phyloP scores from a whole-genome alignment of 2,797 vertebrate genomes.

The Alfaro cultratus region DNA sequence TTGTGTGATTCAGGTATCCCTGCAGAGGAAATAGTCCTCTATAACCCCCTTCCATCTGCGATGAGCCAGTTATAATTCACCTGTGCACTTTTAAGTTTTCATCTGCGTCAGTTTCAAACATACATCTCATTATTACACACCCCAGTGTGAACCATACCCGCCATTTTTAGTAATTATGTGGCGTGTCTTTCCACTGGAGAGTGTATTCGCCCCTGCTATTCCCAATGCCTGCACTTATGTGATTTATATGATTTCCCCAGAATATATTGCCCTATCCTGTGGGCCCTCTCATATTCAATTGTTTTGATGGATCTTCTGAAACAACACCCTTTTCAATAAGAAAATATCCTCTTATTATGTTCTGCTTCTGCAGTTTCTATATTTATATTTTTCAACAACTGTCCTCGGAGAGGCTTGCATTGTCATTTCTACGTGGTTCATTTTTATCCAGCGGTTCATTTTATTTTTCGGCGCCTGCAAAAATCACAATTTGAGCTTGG shows the following conservation, averaged over 20 bases:
- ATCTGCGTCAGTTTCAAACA: constrained; percentile 18
- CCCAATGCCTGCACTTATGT: constrained; percentile 54
- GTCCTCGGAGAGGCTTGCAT: constrained; percentile 46
- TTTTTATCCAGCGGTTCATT: constrained; percentile 40
- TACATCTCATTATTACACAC: constrained; percentile 47
- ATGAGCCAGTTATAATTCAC: constrained; percentile 61
- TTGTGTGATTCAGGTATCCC: constrained; percentile 34
- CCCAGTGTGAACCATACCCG: constrained; percentile 13
- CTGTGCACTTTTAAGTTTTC: constrained; percentile 26
- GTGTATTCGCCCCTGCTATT: constrained; percentile 32
- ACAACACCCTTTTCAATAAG: constrained; percentile 68
- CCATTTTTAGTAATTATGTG: constrained; percentile 62
- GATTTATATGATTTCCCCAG: constrained; percentile 73
- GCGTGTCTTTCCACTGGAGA: constrained; percentile 42
- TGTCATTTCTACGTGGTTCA: constrained; percentile 56
- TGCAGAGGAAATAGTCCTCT: constrained; percentile 70
- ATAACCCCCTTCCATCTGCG: constrained; percentile 69
- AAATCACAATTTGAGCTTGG: constrained; percentile 30
- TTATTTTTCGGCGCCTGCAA: constrained; percentile 45
- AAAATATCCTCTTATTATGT: constrained; percentile 67
- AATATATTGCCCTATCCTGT: constrained; percentile 53
- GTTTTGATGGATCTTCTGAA: constrained; percentile 75
- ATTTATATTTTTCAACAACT: constrained; percentile 65
- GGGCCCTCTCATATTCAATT: constrained; percentile 70
- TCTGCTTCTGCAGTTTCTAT: constrained; percentile 51